Evolutionary conservation across 2,888 invertebrate genomes (phyloP).

Genomic region (Ephialtes manifestator): DNA sequence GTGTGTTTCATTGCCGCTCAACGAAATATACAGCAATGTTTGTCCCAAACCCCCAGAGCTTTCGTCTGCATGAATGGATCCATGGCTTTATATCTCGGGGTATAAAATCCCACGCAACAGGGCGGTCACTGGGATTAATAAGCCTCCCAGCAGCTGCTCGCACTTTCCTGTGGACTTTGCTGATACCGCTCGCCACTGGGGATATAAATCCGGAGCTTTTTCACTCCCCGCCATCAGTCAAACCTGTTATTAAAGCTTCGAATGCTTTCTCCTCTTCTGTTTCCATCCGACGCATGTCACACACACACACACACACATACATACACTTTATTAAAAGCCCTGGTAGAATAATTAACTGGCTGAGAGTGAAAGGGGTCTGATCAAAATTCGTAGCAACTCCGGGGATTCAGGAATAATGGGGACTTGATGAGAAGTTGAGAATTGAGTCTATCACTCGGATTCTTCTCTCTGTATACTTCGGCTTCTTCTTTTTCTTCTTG

Average conservation of each 20-base stretch:
- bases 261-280: background rate
- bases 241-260: constrained; percentile 39
- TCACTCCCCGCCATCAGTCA: constrained; percentile 34
- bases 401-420: constrained; percentile 38
- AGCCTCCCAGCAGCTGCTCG: constrained; percentile 53
- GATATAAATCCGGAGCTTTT: constrained; percentile 55
- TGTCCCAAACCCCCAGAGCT: constrained; percentile 15
- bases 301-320: background rate
- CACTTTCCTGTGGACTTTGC: constrained; percentile 26
- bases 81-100: constrained; percentile 1
- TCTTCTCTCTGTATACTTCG: constrained; percentile 11
- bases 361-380: background rate
- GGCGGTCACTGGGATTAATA: constrained; percentile 52
- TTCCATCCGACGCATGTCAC: background rate
- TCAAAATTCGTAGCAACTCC: constrained; percentile 51
- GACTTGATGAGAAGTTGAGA: constrained; percentile 45
- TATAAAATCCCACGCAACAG: constrained; percentile 34
- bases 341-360: constrained; percentile 38
- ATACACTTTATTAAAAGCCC: constrained; percentile 10
- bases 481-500: background rate
- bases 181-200: constrained; percentile 54
- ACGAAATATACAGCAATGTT: constrained; percentile 34
- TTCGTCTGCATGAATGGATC: constrained; percentile 40
- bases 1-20: constrained; percentile 35
- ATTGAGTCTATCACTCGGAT: constrained; percentile 36